Conservation (phyloP, 2,797 vertebrate species). For the Enteromius radiatus region DNA sequence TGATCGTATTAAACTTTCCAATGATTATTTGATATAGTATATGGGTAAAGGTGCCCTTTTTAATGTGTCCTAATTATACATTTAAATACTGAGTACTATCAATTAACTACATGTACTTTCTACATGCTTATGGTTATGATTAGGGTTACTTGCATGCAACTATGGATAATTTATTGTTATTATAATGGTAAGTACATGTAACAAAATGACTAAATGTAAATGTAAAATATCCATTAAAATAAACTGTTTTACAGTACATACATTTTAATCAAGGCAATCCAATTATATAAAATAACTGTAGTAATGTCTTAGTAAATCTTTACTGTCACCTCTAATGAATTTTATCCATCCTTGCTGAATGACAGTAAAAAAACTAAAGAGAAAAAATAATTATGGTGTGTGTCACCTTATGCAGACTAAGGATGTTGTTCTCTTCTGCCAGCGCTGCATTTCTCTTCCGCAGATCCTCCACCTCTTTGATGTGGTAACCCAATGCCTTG, state of each 20-base stretch:
- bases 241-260: too few species aligned
- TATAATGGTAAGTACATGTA: too few species aligned
- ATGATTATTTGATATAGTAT: not conserved
- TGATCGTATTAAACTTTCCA: not conserved
- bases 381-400: not conserved
- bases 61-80: too few species aligned
- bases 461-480: slow-evolving; percentile 79
- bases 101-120: too few species aligned
- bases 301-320: not conserved
- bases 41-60: too few species aligned
- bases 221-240: too few species aligned
- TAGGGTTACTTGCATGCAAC: too few species aligned
- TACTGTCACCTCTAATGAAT: not conserved
- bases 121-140: too few species aligned
- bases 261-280: not conserved
- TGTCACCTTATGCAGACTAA: slow-evolving; percentile 78
- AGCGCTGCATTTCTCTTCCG: slow-evolving; percentile 75
- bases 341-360: not conserved
- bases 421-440: slow-evolving; percentile 74
- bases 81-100: too few species aligned
- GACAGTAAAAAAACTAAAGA: too few species aligned
- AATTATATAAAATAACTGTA: not conserved
- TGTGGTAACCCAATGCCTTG: slow-evolving; percentile 79
- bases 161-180: too few species aligned
- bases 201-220: too few species aligned